phyloP scores from a whole-genome alignment of 2,113 vertebrate species.

The Varanus komodoensis region DNA sequence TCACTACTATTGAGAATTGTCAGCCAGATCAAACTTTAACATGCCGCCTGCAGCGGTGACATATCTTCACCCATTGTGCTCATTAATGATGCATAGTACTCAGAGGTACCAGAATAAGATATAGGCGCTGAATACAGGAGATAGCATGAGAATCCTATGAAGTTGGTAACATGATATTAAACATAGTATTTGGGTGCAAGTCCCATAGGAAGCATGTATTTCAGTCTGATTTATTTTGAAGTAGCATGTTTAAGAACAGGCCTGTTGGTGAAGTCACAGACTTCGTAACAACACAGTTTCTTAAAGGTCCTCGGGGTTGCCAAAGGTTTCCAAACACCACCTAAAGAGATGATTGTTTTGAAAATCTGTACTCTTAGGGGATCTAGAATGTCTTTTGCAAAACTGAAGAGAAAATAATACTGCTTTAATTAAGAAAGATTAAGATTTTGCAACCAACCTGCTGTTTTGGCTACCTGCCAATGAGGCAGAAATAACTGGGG shows the following conservation, averaged over 20 bases:
- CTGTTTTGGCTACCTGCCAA: slow-evolving; percentile 29
- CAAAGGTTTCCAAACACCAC: neutral
- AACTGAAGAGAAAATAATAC: slow-evolving; percentile 8
- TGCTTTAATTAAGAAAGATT: slow-evolving; percentile 38
- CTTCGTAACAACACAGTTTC: neutral
- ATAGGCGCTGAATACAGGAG: neutral
- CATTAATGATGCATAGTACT: neutral
- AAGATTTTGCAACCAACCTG: slow-evolving; percentile 1
- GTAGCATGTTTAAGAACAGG: neutral
- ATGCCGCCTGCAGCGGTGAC: neutral
- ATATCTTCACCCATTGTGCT: neutral
- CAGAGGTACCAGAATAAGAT: neutral
- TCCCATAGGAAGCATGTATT: neutral
- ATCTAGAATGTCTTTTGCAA: neutral
- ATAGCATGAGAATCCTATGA: neutral
- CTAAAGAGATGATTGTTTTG: neutral
- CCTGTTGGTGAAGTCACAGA: neutral
- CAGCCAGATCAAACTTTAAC: neutral
- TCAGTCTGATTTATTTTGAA: neutral
- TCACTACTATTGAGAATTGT: neutral
- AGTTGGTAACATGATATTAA: neutral
- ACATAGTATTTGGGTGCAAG: neutral
- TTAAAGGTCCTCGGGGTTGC: neutral
- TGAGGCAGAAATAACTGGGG: neutral
- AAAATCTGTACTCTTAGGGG: neutral